phyloP scores from a whole-genome alignment of 1,140 invertebrate species.

The Bombus difficillimus region DNA sequence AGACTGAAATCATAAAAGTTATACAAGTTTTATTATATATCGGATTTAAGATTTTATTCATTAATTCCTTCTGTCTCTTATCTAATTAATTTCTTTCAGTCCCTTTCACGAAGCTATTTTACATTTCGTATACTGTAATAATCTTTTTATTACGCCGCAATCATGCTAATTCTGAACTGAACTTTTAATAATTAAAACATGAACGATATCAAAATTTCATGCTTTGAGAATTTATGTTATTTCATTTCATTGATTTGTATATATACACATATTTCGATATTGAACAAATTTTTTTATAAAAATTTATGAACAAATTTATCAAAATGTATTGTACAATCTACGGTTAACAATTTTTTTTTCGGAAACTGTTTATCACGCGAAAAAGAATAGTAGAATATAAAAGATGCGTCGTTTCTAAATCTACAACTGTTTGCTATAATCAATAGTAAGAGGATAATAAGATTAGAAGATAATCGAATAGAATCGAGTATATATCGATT shows the following conservation, averaged over 20 bases:
- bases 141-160: not conserved
- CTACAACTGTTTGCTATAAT: too few species aligned
- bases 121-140: not conserved
- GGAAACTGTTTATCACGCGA: too few species aligned
- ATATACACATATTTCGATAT: not conserved
- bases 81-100: not conserved
- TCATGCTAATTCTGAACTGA: too few species aligned
- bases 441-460: too few species aligned
- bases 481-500: too few species aligned
- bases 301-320: not conserved
- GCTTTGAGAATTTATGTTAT: not conserved
- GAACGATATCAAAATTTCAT: not conserved
- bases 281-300: not conserved
- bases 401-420: too few species aligned
- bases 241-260: too few species aligned
- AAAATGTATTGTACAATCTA: not conserved
- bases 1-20: not conserved
- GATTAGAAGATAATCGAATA: too few species aligned
- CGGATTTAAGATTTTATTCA: not conserved
- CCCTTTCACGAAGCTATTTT: too few species aligned
- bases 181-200: not conserved
- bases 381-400: too few species aligned
- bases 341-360: too few species aligned
- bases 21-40: not conserved
- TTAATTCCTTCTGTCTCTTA: not conserved